Percentiles rank a stretch among this genome's conserved stretches.
Evolutionary conservation across 2,113 vertebrate genomes (phyloP).

Genomic region (Oncorhynchus mykiss): DNA sequence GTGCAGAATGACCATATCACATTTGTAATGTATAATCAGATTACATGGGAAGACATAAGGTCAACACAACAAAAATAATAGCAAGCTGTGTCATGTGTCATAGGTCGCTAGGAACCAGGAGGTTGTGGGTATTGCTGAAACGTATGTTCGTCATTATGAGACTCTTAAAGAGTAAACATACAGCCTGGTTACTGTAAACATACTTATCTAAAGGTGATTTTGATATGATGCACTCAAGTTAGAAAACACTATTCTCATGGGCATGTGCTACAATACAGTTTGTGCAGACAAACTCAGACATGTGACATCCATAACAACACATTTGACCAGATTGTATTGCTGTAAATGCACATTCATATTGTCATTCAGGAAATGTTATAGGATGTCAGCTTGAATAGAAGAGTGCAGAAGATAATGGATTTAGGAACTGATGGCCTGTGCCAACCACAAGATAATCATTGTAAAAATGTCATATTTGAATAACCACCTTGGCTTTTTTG

Average conservation of each 20-base stretch:
- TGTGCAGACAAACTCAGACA: background rate
- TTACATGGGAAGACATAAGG: slow-evolving; percentile 1
- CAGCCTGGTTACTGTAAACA: slow-evolving; percentile 20
- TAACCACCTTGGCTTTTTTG: background rate
- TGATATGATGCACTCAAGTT: background rate
- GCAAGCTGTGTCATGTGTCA: slow-evolving; percentile 20
- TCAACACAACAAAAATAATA: background rate
- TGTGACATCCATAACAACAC: background rate
- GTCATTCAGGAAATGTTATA: background rate
- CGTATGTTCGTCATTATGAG: slow-evolving; percentile 23
- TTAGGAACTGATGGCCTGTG: background rate
- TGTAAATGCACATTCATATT: background rate
- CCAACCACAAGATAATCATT: background rate
- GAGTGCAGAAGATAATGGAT: background rate
- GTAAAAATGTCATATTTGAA: background rate
- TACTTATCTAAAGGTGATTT: slow-evolving; percentile 13
- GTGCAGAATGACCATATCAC: background rate
- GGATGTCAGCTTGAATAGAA: background rate
- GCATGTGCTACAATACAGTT: background rate
- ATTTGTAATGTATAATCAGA: background rate
- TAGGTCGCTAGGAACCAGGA: slow-evolving; percentile 16
- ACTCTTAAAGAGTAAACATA: slow-evolving; percentile 13
- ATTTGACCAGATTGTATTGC: background rate
- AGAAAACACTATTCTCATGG: background rate
- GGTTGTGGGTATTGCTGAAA: slow-evolving; percentile 12